Evolutionary conservation across 2,113 vertebrate genomes (phyloP).

Genomic region (Hydrochoerus hydrochaeris): DNA sequence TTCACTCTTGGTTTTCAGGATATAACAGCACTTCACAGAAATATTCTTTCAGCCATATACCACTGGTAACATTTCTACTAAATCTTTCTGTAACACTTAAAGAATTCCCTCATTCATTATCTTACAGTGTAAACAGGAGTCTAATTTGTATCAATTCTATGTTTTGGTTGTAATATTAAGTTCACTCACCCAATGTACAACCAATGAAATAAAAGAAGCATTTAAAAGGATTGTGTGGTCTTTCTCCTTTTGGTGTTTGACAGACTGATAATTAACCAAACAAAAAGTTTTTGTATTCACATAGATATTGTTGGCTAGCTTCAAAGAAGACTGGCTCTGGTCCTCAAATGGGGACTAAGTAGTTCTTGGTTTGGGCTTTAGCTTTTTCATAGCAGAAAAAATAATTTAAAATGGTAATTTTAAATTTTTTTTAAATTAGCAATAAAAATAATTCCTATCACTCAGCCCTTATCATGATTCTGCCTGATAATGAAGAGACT

Average conservation of each 20-base stretch:
- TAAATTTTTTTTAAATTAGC: constrained; percentile 44
- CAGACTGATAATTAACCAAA: background rate
- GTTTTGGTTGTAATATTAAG: constrained; percentile 89
- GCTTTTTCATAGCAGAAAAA: constrained; percentile 14
- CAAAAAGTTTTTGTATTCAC: background rate
- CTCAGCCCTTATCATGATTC: background rate
- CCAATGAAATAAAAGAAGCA: constrained; percentile 91
- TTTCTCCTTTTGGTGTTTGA: constrained; percentile 45
- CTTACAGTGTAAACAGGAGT: constrained; percentile 87
- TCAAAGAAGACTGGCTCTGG: background rate
- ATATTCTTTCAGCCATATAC: constrained; percentile 87
- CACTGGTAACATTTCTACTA: constrained; percentile 82
- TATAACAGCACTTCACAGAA: constrained; percentile 85
- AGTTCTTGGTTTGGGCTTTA: background rate
- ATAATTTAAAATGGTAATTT: background rate
- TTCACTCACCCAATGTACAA: constrained; percentile 90
- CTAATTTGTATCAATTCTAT: constrained; percentile 89
- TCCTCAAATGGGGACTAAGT: background rate
- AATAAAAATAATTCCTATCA: background rate
- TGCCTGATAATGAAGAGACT: background rate
- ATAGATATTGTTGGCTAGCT: background rate
- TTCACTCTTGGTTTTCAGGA: constrained; percentile 86
- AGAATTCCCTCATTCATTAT: constrained; percentile 83
- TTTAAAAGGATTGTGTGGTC: constrained; percentile 84
- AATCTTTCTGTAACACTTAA: constrained; percentile 85